These are phyloP conservation scores for Selene dorsalis DNA, from an alignment of 2,797 vertebrate species.

Conservation along the genomic window DNA sequence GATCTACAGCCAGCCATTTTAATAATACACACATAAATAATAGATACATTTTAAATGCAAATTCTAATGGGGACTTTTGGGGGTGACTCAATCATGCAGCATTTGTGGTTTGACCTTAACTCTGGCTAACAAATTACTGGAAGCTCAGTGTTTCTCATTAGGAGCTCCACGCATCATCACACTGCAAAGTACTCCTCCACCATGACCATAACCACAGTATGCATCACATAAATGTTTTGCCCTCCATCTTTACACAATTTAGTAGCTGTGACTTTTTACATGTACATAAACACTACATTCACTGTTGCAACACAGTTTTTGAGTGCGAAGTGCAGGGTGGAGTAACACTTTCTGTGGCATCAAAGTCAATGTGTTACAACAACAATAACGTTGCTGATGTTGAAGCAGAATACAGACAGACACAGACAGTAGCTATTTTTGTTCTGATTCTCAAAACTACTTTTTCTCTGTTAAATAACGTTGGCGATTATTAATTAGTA, in stretches of 20 bases:
- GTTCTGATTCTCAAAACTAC: background rate
- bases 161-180: conserved; percentile 69
- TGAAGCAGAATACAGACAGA: background rate
- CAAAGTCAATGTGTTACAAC: background rate
- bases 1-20: conserved; percentile 69
- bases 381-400: conserved; percentile 20
- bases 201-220: conserved; percentile 44
- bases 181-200: conserved; percentile 52
- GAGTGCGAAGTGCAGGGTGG: background rate
- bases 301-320: background rate
- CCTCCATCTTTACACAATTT: conserved; percentile 34
- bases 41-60: conserved; percentile 83
- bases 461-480: background rate
- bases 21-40: conserved; percentile 83
- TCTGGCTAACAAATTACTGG: conserved; percentile 70
- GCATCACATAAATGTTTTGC: conserved; percentile 27
- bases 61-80: conserved; percentile 77
- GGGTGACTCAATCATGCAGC: conserved; percentile 76
- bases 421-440: background rate
- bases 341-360: conserved; percentile 4
- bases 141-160: conserved; percentile 78
- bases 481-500: conserved; percentile 13
- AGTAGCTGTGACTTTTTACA: conserved; percentile 10
- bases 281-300: background rate
- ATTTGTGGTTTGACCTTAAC: conserved; percentile 79